phyloP scores from a whole-genome alignment of 1,140 invertebrate species.

The Nephila pilipes region DNA sequence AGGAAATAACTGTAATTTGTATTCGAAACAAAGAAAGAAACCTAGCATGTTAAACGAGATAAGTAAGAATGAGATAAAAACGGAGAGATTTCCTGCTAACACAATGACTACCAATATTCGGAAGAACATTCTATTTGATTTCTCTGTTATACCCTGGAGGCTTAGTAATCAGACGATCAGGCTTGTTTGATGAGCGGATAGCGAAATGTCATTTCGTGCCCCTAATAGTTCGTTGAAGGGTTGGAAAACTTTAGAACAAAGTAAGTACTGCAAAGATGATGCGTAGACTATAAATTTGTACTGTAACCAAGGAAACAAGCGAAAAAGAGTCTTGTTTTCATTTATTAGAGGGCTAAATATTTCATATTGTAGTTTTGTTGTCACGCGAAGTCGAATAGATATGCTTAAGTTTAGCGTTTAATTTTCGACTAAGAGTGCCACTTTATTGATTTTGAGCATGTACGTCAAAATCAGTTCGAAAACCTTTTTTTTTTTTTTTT shows the following conservation, averaged over 20 bases:
- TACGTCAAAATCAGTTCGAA: no score
- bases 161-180: constrained; percentile 23
- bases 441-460: no score
- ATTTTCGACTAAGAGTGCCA: no score
- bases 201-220: background rate
- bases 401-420: no score
- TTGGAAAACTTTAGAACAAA: background rate
- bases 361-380: background rate
- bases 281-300: background rate
- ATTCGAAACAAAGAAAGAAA: constrained; percentile 13
- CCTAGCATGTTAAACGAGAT: constrained; percentile 10
- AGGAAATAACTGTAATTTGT: background rate
- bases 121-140: constrained; percentile 35
- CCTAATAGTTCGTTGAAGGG: constrained; percentile 8
- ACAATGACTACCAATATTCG: constrained; percentile 21
- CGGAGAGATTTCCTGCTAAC: background rate
- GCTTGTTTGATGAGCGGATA: constrained; percentile 45
- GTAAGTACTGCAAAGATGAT: background rate
- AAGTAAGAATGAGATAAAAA: background rate
- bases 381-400: background rate
- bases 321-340: background rate
- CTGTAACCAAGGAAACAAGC: background rate
- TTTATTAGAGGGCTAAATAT: no score
- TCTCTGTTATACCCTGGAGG: background rate
- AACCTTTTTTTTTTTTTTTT: no score